Evolutionary conservation across 2,797 vertebrate species (phyloP), one percentile per base, ranked within the genome.

Genomic region (Meriones psammophilus): DNA sequence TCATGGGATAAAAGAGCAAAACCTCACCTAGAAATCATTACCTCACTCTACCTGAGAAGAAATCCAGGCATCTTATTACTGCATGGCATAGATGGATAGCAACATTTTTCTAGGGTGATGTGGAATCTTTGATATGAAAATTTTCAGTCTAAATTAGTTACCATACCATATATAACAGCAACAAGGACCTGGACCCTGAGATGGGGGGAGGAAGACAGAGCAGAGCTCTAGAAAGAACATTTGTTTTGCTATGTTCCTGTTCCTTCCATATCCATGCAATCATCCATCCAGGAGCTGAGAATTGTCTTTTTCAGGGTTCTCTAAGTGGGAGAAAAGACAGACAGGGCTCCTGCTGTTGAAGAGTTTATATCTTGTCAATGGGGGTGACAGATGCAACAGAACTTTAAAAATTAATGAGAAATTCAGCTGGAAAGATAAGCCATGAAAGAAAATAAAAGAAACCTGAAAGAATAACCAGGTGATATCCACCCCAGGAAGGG

Each of bases 101-200:
- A 58, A 68, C 4, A 28, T 8, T 77, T 94, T 91, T 68, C 88
- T 76, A 83, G 56, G 68, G 80, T 26, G 78, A 77, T 18, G n/a
- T 83, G 93, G 33, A 62, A 85, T 92, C 79, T 92, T 56, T 88
- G 54, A 73, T 15, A 3, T 79, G 64, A 68, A 58, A 56, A 88
- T 54, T 93, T 87, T 91, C 50, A 33, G 30, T 93, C 64, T 93
- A 66, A 39, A 54, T 88, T 78, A 94, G 46, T 39, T 78, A 17
- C 18, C n/a, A 93, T 13, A 79, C 15, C 26, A 77, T 28, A 50
- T 10, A 18, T 2, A 79, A 56, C 15, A n/a, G n/a, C n/a, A 91
- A 9, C 74, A n/a, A 85, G 4, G 36, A 28, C 33, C n/a, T 30
- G 28, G 60, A 76, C 33, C 42, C 24, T 54, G 36, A 28, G 30